Evolutionary conservation across 2,113 vertebrate genomes (phyloP), one percentile per base, ranked within the genome.

Genomic region (Channa maculata): DNA sequence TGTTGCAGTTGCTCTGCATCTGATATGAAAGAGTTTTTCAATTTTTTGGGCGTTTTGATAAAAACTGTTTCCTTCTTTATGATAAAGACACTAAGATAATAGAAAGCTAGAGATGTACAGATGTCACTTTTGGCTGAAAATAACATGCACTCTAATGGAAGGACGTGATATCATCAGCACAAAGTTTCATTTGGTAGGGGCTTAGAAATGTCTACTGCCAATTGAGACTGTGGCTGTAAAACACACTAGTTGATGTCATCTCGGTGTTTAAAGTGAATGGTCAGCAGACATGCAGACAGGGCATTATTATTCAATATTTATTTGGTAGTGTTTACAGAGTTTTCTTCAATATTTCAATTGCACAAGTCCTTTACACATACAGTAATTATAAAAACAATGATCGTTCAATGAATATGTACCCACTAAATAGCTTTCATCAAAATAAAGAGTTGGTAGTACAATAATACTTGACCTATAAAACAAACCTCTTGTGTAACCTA

Each of bases 301-400:
- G 10, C 36, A 13, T 33, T 39, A 9, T 67, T 15, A 7, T 74
- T 79, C 69, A 53, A 65, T 85, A 64, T 72, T 71, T 75, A 41
- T 2, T 24, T 9, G 6, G 12, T 69, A 9, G 33, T 66, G 1
- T 65, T 85, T 12, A 77, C 57, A 74, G 38, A 38, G 49, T 52
- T 50, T 4, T 69, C 50, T n/a, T 65, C 36, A 52, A 34, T 34
- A 60, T 66, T 59, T 43, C n/a, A 52, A 86, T 49, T 75, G 44
- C 44, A 76, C 3, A 1, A 63, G 14, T 81, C 43, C 38, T 66
- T 83, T 74, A 65, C 39, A 67, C 37, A 61, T 45, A 38, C 76
- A 66, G 39, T 4, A 60, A 59, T 76, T 60, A 60, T 64, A 24
- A 53, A 75, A 5, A 78, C 57, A 70, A 37, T 68, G 12, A 58